These are phyloP conservation scores for Melanotaenia nigrans DNA, from an alignment of 2,797 vertebrate genomes.

Conservation along the genomic window DNA sequence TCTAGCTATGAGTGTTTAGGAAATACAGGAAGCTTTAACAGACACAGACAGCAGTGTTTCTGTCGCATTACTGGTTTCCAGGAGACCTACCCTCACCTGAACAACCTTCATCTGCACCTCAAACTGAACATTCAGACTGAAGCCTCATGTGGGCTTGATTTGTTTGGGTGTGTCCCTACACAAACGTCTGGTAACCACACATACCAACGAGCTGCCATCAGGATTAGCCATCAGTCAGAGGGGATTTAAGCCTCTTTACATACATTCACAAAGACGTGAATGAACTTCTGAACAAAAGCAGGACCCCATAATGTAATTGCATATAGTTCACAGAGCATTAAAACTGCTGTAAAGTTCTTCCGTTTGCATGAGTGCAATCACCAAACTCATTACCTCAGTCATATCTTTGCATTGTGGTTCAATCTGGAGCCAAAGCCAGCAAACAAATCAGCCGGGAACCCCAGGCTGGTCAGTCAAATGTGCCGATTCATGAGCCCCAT, in stretches of 20 bases:
- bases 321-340: background rate
- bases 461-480: background rate
- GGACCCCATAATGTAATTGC: background rate
- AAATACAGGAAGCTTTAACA: slow-evolving; percentile 28
- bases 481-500: background rate
- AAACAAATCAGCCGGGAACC: slow-evolving; percentile 38
- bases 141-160: background rate
- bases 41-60: background rate
- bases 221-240: slow-evolving; percentile 13
- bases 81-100: background rate
- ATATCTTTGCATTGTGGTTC: background rate
- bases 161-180: background rate
- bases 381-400: background rate
- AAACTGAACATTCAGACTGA: rapidly evolving
- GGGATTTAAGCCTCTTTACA: background rate
- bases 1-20: slow-evolving; percentile 36
- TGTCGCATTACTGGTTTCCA: background rate
- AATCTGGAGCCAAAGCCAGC: slow-evolving; percentile 11
- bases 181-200: background rate
- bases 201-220: background rate
- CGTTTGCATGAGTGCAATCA: background rate
- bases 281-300: background rate
- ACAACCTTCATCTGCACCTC: background rate
- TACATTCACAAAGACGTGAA: background rate
- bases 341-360: background rate